phyloP scores from a whole-genome alignment of 2,113 vertebrate genomes.

The Nerophis lumbriciformis region DNA sequence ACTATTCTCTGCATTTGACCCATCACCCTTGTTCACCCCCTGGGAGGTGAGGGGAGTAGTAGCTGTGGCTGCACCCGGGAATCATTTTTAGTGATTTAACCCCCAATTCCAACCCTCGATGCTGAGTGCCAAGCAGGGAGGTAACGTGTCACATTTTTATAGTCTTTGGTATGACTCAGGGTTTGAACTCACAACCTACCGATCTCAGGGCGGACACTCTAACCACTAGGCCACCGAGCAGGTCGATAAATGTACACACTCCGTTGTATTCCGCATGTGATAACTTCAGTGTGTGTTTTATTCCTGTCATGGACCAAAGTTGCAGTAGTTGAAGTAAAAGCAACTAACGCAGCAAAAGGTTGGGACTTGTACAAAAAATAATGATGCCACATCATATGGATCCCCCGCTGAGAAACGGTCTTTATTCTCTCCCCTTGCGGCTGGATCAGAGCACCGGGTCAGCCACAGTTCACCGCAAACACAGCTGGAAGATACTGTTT shows the following conservation, averaged over 20 bases:
- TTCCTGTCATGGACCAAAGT: background rate
- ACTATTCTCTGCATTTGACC: no score
- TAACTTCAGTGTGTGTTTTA: background rate
- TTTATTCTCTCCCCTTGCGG: conserved; percentile 37
- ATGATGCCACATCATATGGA: conserved; percentile 36
- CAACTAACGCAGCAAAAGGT: conserved; percentile 11
- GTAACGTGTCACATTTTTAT: no score
- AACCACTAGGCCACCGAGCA: no score
- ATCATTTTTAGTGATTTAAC: no score
- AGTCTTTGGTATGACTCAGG: no score
- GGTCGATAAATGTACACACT: background rate
- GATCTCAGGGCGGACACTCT: no score
- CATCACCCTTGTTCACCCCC: no score
- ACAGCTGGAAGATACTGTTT: conserved; percentile 25
- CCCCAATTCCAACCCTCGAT: no score
- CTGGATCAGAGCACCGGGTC: conserved; percentile 39
- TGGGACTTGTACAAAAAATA: conserved; percentile 24
- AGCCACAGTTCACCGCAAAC: conserved; percentile 39
- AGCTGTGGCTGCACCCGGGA: no score
- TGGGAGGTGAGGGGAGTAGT: no score
- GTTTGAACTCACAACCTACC: no score
- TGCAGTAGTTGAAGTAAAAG: conserved; percentile 4
- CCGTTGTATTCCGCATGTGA: background rate
- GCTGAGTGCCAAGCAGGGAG: no score
- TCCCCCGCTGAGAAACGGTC: conserved; percentile 34